Base-by-base conservation (phyloP, 2,797 vertebrate genomes). In the Amniataba percoides region DNA sequence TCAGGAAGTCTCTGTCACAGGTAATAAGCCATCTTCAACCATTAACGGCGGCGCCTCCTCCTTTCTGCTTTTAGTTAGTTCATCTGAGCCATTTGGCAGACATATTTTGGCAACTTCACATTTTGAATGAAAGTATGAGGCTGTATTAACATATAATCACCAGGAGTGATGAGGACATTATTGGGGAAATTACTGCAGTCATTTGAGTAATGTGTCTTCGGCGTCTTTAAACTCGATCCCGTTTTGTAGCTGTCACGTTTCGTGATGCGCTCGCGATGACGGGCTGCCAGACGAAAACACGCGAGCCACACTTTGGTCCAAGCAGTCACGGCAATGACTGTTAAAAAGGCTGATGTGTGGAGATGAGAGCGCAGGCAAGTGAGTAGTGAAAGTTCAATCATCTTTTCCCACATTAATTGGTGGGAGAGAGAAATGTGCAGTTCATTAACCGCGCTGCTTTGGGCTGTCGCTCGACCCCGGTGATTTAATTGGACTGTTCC, bases 1-100 rank as follows among this genome's bases (percentile, higher is more conserved):
- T 99, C 91, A 96, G 97, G 90, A 98, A 96, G 94, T 99, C 98
- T 59, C 96, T 99, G 85, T 98, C 98, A 84, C 98, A 99, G 98
- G 98, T 99, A 96, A 90, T 69, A 34, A 84, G 49, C 46, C 15
- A 2, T 16, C 45, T 39, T 51, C 61, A 53, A 46, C 48, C 61
- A 63, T 60, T 27, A 21, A 58, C 57, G 72, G 56, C 9, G 49
- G 81, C 80, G 40, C 49, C 77, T 40, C 31, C 34, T 16, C 74
- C 15, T 21, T 39, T 62, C 39, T 40, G 7, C 60, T 34, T 7
- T 71, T 57, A 39, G 45, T 65, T 59, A 46, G 25, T 77, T 60
- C 23, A 67, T 42, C 48, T 36, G 3, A 70, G 16, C 27, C 9
- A 8, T 80, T 79, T 31, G 27, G 27, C 27, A 31, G 27, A 31